A percentile compares a stretch with the other conserved stretches of the same genome.
Evolutionary conservation across 2,113 vertebrate genomes (phyloP).

Genomic region (Oreamnos americanus): DNA sequence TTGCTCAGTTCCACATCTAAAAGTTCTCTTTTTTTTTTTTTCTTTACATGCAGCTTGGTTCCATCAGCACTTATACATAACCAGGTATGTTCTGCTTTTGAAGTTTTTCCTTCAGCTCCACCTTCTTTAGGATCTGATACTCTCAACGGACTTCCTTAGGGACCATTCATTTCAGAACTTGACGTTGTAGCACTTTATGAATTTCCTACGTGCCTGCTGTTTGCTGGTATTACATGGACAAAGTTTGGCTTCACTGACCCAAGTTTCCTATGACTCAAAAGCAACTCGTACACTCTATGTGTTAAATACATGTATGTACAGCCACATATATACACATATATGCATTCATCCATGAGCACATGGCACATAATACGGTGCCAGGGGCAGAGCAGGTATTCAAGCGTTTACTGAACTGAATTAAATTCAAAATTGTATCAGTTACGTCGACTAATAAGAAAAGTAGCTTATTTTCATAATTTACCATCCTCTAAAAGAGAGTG

Average conservation of each 20-base stretch:
- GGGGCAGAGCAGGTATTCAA: neutral
- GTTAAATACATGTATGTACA: neutral
- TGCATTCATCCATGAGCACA: neutral
- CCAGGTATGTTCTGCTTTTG: neutral
- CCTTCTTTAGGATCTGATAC: neutral
- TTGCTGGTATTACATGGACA: neutral
- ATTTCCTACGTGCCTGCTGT: neutral
- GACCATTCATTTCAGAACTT: neutral
- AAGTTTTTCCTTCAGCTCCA: neutral
- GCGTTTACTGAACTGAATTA: neutral
- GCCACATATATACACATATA: rapidly evolving
- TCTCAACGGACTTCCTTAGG: neutral
- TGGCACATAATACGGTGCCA: neutral
- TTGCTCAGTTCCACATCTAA: neutral
- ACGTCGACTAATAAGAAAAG: neutral
- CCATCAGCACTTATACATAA: neutral
- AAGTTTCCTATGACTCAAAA: neutral
- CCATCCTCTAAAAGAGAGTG: neutral
- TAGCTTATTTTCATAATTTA: neutral
- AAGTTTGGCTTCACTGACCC: neutral
- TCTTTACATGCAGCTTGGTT: neutral
- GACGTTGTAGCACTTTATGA: neutral
- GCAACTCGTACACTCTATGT: neutral
- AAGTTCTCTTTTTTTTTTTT: neutral
- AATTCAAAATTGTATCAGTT: neutral